A percentile compares a stretch with the other conserved stretches of the same genome.
phyloP scores from a whole-genome alignment of 2,113 vertebrate genomes.

The Eptesicus fuscus region DNA sequence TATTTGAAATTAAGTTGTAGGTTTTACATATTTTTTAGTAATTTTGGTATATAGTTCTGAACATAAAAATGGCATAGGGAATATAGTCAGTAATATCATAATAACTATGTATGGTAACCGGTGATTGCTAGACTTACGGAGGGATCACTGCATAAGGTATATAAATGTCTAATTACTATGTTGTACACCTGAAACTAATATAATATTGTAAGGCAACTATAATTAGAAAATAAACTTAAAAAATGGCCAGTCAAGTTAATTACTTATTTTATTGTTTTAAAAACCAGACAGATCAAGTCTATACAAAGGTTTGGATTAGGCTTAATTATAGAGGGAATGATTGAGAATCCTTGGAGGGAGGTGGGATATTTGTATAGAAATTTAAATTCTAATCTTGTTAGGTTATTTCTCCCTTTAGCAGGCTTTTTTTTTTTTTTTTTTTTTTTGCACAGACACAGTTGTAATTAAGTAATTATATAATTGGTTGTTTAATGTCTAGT shows the following conservation, averaged over 20 bases:
- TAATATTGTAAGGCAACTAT: not conserved
- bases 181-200: not conserved
- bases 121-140: not conserved
- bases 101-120: not conserved
- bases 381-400: conserved; percentile 42
- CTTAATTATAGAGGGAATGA: conserved; percentile 26
- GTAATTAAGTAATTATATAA: conserved; percentile 36
- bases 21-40: conserved; percentile 25
- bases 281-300: conserved; percentile 22
- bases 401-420: not conserved
- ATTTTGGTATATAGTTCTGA: conserved; percentile 2
- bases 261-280: conserved; percentile 32
- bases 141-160: not conserved
- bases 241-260: conserved; percentile 14
- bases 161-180: not conserved
- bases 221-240: not conserved
- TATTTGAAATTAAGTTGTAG: conserved; percentile 24
- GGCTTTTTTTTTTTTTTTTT: not conserved
- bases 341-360: conserved; percentile 34
- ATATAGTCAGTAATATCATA: not conserved
- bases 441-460: not conserved
- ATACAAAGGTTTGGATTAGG: conserved; percentile 33
- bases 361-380: conserved; percentile 19
- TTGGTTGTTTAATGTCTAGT: conserved; percentile 22
- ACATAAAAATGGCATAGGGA: not conserved